These are phyloP conservation scores for Chascanopsetta lugubris DNA, from an alignment of 2,113 vertebrate species.

Conservation along the genomic window DNA sequence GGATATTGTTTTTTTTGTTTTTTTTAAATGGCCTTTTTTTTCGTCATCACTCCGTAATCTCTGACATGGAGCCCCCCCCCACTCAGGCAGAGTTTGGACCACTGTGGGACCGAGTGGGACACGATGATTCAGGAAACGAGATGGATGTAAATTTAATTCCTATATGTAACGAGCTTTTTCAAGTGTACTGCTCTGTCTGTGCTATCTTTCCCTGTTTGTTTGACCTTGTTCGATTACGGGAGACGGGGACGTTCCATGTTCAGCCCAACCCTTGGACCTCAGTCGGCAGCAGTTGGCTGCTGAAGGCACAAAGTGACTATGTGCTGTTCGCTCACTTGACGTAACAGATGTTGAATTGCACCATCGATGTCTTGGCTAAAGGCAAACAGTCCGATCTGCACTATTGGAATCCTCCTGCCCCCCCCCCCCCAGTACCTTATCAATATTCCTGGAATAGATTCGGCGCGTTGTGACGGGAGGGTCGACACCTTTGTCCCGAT, in stretches of 20 bases:
- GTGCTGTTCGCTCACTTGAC: slow-evolving; percentile 57
- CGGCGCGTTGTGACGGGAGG: slow-evolving; percentile 17
- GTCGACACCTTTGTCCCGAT: slow-evolving; percentile 17
- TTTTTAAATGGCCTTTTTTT: slow-evolving; percentile 65
- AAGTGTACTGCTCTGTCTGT: slow-evolving; percentile 72
- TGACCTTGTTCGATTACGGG: slow-evolving; percentile 50
- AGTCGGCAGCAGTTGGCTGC: slow-evolving; percentile 58
- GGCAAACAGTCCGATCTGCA: slow-evolving; percentile 51
- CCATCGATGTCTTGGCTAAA: slow-evolving; percentile 36
- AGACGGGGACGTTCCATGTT: slow-evolving; percentile 54
- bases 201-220: slow-evolving; percentile 63
- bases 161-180: slow-evolving; percentile 47
- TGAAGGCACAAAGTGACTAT: slow-evolving; percentile 48
- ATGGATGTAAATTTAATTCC: slow-evolving; percentile 74
- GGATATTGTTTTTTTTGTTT: no score
- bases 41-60: slow-evolving; percentile 38
- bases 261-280: slow-evolving; percentile 63
- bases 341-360: slow-evolving; percentile 53
- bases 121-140: slow-evolving; percentile 42
- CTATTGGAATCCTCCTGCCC: slow-evolving; percentile 43
- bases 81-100: slow-evolving; percentile 44
- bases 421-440: slow-evolving; percentile 52
- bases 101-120: slow-evolving; percentile 40
- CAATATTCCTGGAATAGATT: slow-evolving; percentile 59
- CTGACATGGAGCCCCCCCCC: slow-evolving; percentile 12